Evolutionary conservation across 2,888 invertebrate species (phyloP).

Genomic region (Campopleginae sp.): DNA sequence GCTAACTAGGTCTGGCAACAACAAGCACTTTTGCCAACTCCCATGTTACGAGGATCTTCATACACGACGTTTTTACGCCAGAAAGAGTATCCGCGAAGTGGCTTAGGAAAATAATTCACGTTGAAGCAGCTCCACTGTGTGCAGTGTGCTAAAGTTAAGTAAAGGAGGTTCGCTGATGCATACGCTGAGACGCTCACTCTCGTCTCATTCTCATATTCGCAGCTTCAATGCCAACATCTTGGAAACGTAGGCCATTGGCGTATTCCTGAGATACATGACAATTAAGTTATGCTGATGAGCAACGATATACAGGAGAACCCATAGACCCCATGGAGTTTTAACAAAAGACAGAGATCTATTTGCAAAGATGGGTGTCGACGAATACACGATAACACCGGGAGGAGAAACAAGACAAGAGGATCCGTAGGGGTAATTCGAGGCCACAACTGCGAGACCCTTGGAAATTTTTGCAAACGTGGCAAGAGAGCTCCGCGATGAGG

Average conservation of each 20-base stretch:
- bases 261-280: background rate
- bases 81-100: slow-evolving; percentile 7
- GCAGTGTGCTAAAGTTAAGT: background rate
- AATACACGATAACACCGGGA: slow-evolving; percentile 1
- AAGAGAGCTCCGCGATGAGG: slow-evolving; percentile 62
- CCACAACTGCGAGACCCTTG: slow-evolving; percentile 17
- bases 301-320: background rate
- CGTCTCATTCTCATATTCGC: background rate
- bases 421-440: slow-evolving; percentile 29
- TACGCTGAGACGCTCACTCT: background rate
- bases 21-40: slow-evolving; percentile 57
- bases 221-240: background rate
- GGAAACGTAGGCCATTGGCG: background rate
- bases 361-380: slow-evolving; percentile 12
- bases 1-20: slow-evolving; percentile 72
- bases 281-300: background rate
- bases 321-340: background rate
- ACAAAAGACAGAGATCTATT: background rate
- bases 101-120: background rate
- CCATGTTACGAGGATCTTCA: slow-evolving; percentile 29
- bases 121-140: background rate
- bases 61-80: slow-evolving; percentile 11
- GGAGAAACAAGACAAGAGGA: slow-evolving; percentile 1
- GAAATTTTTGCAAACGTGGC: slow-evolving; percentile 61
- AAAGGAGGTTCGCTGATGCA: background rate